Evolutionary conservation across 1,140 invertebrate genomes (phyloP), one percentile per base, ranked within the genome.

Genomic region (Zaprionus africanus): DNA sequence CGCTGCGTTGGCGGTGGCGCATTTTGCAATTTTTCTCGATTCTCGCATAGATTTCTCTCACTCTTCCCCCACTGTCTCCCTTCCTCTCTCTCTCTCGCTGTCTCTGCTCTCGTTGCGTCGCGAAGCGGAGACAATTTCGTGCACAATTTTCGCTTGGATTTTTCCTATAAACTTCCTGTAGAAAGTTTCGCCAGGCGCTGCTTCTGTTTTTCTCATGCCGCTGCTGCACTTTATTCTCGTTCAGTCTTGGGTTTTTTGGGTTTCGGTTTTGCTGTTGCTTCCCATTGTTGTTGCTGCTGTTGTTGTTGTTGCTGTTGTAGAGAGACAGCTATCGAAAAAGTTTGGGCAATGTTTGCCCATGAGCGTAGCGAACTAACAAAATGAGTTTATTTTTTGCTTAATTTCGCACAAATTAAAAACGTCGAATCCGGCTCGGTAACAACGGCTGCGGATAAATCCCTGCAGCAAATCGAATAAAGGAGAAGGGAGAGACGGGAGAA

Each of bases 381-480:
- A 88, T 88, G 84, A 88, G 84, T 84, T 88, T 88, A 88, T 90
- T 88, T 88, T 90, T 88, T 90, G 84, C 84, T 88, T 88, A 88
- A 88, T 88, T 88, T 88, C 85, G 84, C 84, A 88, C 84, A 90
- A 88, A 88, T 88, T 88, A 88, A 88, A 88, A 88, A 79, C 75
- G 76, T 90, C 71, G 84, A 75, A 58, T 62, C 73, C 60, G 73
- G 67, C 62, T 77, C 75, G 61, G 75, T 67, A 49, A 56, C 74
- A 49, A 56, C 74, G 63, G 69, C 75, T 46, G 36, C 70, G 12
- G 19, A 58, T 73, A 72, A 71, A 72, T 66, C 49, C 43, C 38
- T 13, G 38, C 31, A 11, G 43, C 22, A 43, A 34, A 46, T 59
- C 38, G 59, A 75, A 26, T 63, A 49, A 46, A 62, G 15, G 1